Base-by-base conservation (phyloP, 1,140 invertebrate species). In the Oedothorax gibbosus region DNA sequence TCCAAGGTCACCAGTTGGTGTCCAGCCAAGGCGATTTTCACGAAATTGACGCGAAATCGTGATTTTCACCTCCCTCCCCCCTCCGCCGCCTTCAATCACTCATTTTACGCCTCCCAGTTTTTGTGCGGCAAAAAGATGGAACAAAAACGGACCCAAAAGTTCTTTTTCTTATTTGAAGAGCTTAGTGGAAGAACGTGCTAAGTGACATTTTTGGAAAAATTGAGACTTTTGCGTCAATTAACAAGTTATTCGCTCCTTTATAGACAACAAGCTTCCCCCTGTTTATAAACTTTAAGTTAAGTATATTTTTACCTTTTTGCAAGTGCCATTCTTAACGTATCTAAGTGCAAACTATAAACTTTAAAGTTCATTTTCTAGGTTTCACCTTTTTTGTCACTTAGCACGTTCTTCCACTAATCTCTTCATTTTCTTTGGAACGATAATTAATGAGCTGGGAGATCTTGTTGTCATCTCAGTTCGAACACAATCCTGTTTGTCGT, bases 371-470 rank as follows among this genome's bases (percentile, higher is more conserved):
- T 35, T 2, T 35, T 35, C 35, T 35, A 1, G 35, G 35, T 35
- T 35, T 35, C 35, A 1, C 35, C 35, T 35, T n/a, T 35, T 35
- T 35, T 35, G 35, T 35, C 35, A 35, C 35, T 35, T 35, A 35
- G 35, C 35, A 35, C 35, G 35, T 35, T 35, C 35, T 35, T 35
- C 35, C 35, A 35, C 35, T 5, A 35, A 35, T 1, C 35, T 35
- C 35, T 35, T 35, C 35, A 54, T 15, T 60, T 60, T 62, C 35
- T 12, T 12, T 21, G 54, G 51, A 81, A 81, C 78, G 65, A 71
- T 81, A 81, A 81, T 81, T 81, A 81, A 81, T 81, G 78, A 81
- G 78, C 71, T 57, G 71, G 78, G 57, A 71, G 65, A 79, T 79
- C 77, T 66, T 79, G 77, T 79, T 79, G 77, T 79, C 77, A 79